Evolutionary conservation across 2,888 invertebrate species (phyloP).

Genomic region (Hirtodrosophila duncani): DNA sequence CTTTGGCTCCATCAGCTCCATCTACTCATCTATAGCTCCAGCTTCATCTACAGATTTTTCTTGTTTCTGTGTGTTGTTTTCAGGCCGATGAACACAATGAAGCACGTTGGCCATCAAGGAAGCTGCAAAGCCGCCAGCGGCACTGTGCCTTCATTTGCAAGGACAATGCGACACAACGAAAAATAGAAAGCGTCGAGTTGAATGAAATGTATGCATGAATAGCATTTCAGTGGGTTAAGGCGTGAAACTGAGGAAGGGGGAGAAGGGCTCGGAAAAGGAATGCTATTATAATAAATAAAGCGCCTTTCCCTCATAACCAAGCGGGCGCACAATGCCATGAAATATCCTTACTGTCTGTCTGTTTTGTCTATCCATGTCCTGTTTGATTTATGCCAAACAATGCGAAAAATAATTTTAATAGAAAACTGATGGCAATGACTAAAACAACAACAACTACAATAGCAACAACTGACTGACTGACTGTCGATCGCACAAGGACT

Average conservation of each 20-base stretch:
- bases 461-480: too few species aligned
- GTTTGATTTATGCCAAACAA: constrained; percentile 48
- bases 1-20: constrained; percentile 15
- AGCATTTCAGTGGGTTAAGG: too few species aligned
- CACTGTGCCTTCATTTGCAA: constrained; percentile 70
- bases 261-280: constrained; percentile 37
- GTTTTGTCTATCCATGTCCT: constrained; percentile 15
- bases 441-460: not conserved
- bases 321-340: constrained; percentile 55
- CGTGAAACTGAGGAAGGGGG: constrained; percentile 16
- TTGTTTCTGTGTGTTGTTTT: constrained; percentile 12
- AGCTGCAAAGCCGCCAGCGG: constrained; percentile 55
- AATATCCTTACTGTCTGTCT: constrained; percentile 8
- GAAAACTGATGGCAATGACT: constrained; percentile 41
- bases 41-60: too few species aligned
- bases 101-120: constrained; percentile 50
- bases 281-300: constrained; percentile 70
- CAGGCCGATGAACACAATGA: constrained; percentile 37
- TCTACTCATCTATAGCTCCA: too few species aligned
- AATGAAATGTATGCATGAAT: constrained; percentile 36
- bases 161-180: constrained; percentile 58
- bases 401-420: constrained; percentile 54
- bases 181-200: constrained; percentile 36
- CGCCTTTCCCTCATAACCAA: constrained; percentile 70
- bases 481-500: constrained; percentile 41